phyloP scores from a whole-genome alignment of 2,888 invertebrate species.

The Eurytoma californica region DNA sequence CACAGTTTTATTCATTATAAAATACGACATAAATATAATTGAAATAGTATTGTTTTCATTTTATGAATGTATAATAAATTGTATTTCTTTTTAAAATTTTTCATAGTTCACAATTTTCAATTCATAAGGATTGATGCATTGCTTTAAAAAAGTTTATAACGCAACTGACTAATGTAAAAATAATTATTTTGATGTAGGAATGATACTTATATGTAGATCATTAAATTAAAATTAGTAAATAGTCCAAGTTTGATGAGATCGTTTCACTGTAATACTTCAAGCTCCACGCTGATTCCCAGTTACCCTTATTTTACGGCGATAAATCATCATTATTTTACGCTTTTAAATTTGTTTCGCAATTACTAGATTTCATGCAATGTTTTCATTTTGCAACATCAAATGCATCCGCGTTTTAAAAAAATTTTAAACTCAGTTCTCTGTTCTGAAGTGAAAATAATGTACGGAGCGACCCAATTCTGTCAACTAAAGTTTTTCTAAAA shows the following conservation, averaged over 20 bases:
- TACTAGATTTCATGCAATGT: conserved; percentile 24
- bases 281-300: conserved; percentile 21
- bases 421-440: conserved; percentile 6
- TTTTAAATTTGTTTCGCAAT: conserved; percentile 51
- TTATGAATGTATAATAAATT: neutral
- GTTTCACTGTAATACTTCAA: conserved; percentile 28
- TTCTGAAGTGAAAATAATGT: conserved; percentile 43
- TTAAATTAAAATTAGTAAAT: conserved; percentile 16
- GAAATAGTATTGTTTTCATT: neutral
- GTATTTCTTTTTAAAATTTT: neutral
- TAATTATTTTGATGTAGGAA: neutral
- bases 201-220: neutral
- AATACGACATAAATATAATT: neutral
- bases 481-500: no score
- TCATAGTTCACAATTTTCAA: neutral
- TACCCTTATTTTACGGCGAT: conserved; percentile 37
- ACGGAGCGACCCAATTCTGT: conserved; percentile 22
- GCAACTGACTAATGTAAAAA: neutral
- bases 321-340: conserved; percentile 52
- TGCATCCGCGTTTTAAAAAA: conserved; percentile 27
- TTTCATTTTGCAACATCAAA: conserved; percentile 38
- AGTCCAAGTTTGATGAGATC: conserved; percentile 11
- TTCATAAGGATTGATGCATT: neutral
- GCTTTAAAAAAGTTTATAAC: no score
- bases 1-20: neutral